Evolutionary conservation across 2,113 vertebrate species (phyloP).

Genomic region (Chloropsis hardwickii): DNA sequence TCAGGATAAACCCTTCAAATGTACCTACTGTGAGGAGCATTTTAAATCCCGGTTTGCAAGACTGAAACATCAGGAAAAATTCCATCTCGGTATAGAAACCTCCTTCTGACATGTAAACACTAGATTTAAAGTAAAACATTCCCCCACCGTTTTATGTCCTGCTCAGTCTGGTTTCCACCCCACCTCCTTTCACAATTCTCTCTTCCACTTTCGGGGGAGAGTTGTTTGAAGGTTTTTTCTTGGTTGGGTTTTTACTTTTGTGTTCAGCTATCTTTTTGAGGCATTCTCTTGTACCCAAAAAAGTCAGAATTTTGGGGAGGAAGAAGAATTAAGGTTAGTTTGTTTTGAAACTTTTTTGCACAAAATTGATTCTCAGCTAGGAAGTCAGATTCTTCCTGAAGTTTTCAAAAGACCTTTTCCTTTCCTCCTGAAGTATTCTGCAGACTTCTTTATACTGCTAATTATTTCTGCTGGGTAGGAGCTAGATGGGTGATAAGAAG

Average conservation of each 20-base stretch:
- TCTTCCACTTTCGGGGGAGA: not conserved
- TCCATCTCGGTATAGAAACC: conserved; percentile 84
- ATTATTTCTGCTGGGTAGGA: not conserved
- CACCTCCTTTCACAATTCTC: not conserved
- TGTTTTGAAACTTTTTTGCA: not conserved
- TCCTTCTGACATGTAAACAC: conserved; percentile 36
- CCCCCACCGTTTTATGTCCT: not conserved
- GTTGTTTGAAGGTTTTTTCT: not conserved
- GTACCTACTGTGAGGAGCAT: conserved; percentile 92
- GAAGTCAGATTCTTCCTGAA: not conserved
- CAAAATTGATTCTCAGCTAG: not conserved
- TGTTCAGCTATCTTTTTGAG: not conserved
- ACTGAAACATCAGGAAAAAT: conserved; percentile 96
- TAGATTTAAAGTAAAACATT: conserved; percentile 34
- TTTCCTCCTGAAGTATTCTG: not conserved
- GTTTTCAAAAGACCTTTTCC: not conserved
- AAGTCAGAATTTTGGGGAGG: not conserved
- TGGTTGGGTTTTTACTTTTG: not conserved
- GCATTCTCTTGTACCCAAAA: not conserved
- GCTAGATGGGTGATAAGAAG: not conserved
- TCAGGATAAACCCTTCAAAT: conserved; percentile 96
- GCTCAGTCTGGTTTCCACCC: not conserved
- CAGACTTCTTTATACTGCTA: not conserved
- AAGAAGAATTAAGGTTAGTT: not conserved
- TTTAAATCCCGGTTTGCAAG: conserved; percentile 96